phyloP scores from a whole-genome alignment of 2,888 invertebrate genomes.

The Drosophila bunnanda region DNA sequence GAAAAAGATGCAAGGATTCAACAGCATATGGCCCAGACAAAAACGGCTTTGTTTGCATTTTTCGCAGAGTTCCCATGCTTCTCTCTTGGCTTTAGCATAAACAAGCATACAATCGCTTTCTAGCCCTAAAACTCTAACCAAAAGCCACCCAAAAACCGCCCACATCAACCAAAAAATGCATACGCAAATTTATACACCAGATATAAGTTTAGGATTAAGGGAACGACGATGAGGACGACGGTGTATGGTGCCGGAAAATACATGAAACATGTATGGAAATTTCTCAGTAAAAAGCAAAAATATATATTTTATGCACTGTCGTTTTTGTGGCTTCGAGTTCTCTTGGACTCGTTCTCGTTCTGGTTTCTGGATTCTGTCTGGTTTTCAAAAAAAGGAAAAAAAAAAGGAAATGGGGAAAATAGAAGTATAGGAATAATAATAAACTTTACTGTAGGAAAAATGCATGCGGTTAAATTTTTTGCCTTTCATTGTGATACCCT shows the following conservation, averaged over 20 bases:
- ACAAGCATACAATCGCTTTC: constrained; percentile 51
- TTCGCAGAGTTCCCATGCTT: constrained; percentile 36
- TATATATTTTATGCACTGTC: constrained; percentile 77
- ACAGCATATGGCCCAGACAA: constrained; percentile 58
- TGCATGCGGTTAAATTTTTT: constrained; percentile 56
- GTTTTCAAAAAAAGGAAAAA: neutral
- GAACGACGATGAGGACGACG: neutral
- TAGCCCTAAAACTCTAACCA: constrained; percentile 15
- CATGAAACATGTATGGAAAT: constrained; percentile 64
- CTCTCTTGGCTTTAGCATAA: constrained; percentile 59
- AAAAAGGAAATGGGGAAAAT: constrained; percentile 7
- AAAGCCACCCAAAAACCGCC: neutral
- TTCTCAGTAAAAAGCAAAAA: constrained; percentile 60
- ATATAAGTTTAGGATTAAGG: constrained; percentile 17
- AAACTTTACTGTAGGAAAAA: constrained; percentile 52
- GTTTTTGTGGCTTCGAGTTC: constrained; percentile 62
- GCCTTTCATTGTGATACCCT: constrained; percentile 30
- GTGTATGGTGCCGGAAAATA: constrained; percentile 20
- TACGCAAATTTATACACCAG: constrained; percentile 75
- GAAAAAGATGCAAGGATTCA: constrained; percentile 6
- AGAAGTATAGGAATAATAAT: constrained; percentile 34
- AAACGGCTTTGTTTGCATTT: constrained; percentile 72
- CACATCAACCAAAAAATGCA: constrained; percentile 60
- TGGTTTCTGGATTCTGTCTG: constrained; percentile 38
- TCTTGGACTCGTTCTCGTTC: constrained; percentile 23